These are phyloP conservation scores for Acanthurus lineatus DNA, from an alignment of 2,797 vertebrate species.

Conservation along the genomic window DNA sequence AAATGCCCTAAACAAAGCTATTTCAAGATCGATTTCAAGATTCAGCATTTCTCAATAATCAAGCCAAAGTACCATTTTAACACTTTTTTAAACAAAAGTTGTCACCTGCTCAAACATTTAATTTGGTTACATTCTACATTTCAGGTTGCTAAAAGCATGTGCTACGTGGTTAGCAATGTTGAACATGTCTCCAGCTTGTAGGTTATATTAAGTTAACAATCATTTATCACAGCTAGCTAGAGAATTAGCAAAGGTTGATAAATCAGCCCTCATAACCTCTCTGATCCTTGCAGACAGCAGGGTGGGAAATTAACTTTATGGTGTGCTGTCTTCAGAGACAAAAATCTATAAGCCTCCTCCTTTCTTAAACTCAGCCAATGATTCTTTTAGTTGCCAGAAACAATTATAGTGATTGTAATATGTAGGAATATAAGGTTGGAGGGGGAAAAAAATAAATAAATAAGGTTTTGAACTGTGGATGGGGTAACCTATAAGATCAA, in stretches of 20 bases:
- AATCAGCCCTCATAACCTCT: background rate
- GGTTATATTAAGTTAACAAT: constrained; percentile 26
- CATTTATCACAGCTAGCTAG: constrained; percentile 18
- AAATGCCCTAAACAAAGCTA: constrained; percentile 37
- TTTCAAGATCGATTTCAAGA: constrained; percentile 24
- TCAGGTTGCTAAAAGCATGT: constrained; percentile 48
- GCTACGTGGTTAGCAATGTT: constrained; percentile 45
- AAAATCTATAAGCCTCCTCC: background rate
- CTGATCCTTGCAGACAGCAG: constrained; percentile 26
- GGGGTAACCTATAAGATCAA: too few species aligned
- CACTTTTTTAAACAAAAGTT: constrained; percentile 27
- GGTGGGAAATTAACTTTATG: constrained; percentile 50
- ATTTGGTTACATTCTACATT: constrained; percentile 62
- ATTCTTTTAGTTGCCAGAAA: background rate
- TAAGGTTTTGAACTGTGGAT: background rate
- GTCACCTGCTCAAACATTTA: constrained; percentile 32
- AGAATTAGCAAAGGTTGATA: constrained; percentile 14
- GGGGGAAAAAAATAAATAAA: background rate
- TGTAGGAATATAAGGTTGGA: background rate
- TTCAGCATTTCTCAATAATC: constrained; percentile 37
- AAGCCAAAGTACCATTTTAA: constrained; percentile 46
- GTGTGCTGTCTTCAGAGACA: background rate
- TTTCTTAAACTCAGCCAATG: background rate
- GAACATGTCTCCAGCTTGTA: constrained; percentile 41
- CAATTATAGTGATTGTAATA: background rate